Conservation (phyloP, 2,888 invertebrate species). For the Pyrochroa serraticornis region DNA sequence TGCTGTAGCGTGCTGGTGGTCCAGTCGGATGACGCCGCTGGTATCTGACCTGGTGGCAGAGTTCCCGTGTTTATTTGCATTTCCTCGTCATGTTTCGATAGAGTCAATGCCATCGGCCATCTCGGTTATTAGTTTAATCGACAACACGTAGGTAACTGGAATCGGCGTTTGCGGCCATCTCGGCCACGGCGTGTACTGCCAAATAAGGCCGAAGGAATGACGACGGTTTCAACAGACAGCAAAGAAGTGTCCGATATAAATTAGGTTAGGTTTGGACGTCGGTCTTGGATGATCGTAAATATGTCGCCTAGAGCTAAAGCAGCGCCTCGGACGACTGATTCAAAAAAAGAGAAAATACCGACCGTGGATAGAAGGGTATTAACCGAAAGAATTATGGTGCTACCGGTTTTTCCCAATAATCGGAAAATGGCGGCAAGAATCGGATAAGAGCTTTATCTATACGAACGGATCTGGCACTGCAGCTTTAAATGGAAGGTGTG, state of each 20-base stretch:
- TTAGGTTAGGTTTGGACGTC: constrained; percentile 53
- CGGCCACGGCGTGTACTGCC: constrained; percentile 37
- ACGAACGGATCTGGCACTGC: constrained; percentile 11
- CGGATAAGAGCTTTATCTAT: constrained; percentile 2
- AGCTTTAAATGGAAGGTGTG: constrained; percentile 33
- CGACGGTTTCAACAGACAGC: constrained; percentile 38
- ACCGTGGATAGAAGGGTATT: constrained; percentile 43
- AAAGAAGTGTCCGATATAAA: constrained; percentile 53
- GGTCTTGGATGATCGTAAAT: constrained; percentile 52
- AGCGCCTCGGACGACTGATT: constrained; percentile 42
- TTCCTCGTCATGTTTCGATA: no score
- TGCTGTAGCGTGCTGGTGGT: no score
- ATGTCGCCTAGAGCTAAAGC: constrained; percentile 50
- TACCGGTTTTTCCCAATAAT: not conserved
- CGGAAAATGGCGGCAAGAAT: constrained; percentile 1
- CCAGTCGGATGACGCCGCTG: no score
- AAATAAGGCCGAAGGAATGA: constrained; percentile 46
- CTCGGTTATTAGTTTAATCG: constrained; percentile 32
- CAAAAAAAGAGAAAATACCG: constrained; percentile 39
- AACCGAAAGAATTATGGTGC: constrained; percentile 43
- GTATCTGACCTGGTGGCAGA: no score
- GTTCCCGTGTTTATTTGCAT: no score
- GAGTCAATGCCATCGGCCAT: no score
- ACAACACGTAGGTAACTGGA: constrained; percentile 27
- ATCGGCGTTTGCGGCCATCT: constrained; percentile 30